These are phyloP conservation scores for Enteromius mattozi DNA, from an alignment of 2,797 vertebrate species.

Conservation along the genomic window DNA sequence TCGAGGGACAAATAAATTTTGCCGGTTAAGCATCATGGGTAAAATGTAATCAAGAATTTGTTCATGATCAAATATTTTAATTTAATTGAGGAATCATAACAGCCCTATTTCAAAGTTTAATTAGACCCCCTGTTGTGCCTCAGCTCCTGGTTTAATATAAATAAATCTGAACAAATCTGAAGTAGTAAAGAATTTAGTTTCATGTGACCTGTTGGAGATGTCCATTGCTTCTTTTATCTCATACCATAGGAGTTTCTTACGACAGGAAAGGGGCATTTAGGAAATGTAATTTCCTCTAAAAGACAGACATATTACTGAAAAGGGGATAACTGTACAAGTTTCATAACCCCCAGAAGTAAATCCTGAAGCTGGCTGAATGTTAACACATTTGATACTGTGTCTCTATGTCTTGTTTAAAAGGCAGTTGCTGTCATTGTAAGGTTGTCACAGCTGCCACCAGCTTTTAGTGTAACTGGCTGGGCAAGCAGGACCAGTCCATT, in stretches of 20 bases:
- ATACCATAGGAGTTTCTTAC: background rate
- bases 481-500: slow-evolving; percentile 13
- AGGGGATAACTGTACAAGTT: background rate
- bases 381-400: background rate
- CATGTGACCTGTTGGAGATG: background rate
- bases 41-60: too few species aligned
- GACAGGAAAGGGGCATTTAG: background rate
- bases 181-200: background rate
- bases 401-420: slow-evolving; percentile 10
- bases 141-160: background rate
- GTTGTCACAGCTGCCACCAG: background rate
- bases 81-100: background rate
- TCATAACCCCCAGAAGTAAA: background rate
- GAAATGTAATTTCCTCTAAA: slow-evolving; percentile 19
- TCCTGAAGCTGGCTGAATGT: background rate
- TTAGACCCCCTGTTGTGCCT: background rate
- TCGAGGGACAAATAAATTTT: too few species aligned
- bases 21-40: too few species aligned
- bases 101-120: background rate
- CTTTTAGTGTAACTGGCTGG: slow-evolving; percentile 4
- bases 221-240: background rate
- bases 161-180: background rate
- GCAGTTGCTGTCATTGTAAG: background rate
- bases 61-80: background rate
- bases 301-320: slow-evolving; percentile 7